These are phyloP conservation scores for Ectemnius cavifrons DNA, from an alignment of 2,888 invertebrate species.

Conservation along the genomic window DNA sequence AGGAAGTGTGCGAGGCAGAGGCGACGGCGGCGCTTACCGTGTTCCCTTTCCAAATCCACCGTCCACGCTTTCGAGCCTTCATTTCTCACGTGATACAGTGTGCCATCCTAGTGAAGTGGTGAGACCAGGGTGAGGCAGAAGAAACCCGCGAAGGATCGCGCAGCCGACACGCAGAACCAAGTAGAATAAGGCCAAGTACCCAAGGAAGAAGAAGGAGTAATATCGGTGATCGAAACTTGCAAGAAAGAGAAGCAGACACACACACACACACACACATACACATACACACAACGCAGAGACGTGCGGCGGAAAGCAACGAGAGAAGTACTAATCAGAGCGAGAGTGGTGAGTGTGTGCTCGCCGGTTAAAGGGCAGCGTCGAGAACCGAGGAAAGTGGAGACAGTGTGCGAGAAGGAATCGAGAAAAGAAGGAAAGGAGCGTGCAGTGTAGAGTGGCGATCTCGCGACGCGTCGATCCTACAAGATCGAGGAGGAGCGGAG, in stretches of 20 bases:
- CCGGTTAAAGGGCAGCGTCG: neutral
- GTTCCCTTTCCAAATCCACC: neutral
- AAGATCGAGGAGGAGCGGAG: neutral
- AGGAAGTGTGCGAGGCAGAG: conserved; percentile 24
- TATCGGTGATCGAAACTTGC: neutral
- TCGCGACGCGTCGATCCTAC: neutral
- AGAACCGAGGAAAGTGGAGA: conserved; percentile 23
- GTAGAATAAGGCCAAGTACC: conserved; percentile 10
- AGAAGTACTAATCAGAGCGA: too few relatives aligned
- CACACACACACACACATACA: too few relatives aligned
- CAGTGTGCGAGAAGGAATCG: neutral
- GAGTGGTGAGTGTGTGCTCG: too few relatives aligned
- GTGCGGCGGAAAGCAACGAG: too few relatives aligned
- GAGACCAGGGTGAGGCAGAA: conserved; percentile 52
- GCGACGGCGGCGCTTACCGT: conserved; percentile 2
- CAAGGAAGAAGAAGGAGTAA: neutral
- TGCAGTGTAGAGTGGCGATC: neutral
- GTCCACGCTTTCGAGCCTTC: conserved; percentile 6
- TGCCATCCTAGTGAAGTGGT: conserved; percentile 57
- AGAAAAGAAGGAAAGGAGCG: neutral
- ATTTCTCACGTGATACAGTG: conserved; percentile 43
- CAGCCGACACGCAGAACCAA: conserved; percentile 4
- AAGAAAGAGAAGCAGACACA: too few relatives aligned
- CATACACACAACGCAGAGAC: too few relatives aligned
- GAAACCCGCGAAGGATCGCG: conserved; percentile 30